phyloP scores from a whole-genome alignment of 2,888 invertebrate genomes.

The Trachelus troglodyta region DNA sequence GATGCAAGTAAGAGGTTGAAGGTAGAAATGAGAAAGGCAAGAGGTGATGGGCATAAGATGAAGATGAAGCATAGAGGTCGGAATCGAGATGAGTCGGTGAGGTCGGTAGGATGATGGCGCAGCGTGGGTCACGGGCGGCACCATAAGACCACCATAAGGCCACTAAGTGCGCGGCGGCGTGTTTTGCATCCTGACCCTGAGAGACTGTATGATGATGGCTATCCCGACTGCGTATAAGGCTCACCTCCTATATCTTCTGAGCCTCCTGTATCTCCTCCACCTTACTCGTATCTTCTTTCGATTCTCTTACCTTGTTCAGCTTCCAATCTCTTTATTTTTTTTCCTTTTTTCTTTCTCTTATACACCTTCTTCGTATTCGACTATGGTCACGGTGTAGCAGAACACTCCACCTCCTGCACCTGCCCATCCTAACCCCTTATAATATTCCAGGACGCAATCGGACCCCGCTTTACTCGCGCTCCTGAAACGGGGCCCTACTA shows the following conservation, averaged over 20 bases:
- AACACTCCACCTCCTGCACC: too few relatives aligned
- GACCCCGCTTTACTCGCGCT: constrained; percentile 14
- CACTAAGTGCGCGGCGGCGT: constrained; percentile 23
- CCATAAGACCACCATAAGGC: constrained; percentile 16
- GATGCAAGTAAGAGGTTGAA: too few relatives aligned
- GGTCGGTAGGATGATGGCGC: background rate
- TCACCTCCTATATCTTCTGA: constrained; percentile 9
- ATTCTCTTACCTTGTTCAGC: background rate
- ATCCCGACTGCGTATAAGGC: constrained; percentile 7
- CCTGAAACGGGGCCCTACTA: constrained; percentile 5
- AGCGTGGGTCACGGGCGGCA: background rate
- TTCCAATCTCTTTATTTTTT: too few relatives aligned
- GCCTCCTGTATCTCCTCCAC: constrained; percentile 5
- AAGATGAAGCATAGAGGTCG: too few relatives aligned
- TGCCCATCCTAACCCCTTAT: constrained; percentile 1
- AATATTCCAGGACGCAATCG: constrained; percentile 19
- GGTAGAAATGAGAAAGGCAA: background rate
- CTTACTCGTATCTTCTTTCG: background rate
- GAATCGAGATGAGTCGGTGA: background rate
- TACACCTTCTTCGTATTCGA: too few relatives aligned
- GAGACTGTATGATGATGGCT: constrained; percentile 1
- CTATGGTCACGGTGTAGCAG: too few relatives aligned
- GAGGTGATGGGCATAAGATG: background rate
- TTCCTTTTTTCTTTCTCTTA: too few relatives aligned
- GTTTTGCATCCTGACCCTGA: constrained; percentile 23